Percentiles rank a stretch among this genome's conserved stretches.
phyloP scores from a whole-genome alignment of 2,888 invertebrate genomes.

The Drosophila ustulata region DNA sequence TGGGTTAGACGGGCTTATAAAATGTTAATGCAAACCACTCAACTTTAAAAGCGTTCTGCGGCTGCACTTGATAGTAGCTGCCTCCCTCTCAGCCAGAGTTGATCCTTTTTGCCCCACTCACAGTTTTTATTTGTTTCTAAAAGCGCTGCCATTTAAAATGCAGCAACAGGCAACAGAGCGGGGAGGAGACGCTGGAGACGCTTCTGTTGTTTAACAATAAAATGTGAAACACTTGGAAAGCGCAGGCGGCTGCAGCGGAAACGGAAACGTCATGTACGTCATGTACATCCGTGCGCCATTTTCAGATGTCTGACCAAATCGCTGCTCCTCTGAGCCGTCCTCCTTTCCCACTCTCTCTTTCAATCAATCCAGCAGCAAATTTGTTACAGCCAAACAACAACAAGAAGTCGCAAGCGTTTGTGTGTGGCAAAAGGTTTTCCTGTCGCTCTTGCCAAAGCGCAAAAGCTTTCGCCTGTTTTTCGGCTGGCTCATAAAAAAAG shows the following conservation, averaged over 20 bases:
- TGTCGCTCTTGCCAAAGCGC: slow-evolving; percentile 23
- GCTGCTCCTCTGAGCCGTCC: slow-evolving; percentile 2
- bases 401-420: slow-evolving; percentile 35
- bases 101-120: slow-evolving; percentile 16
- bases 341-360: slow-evolving; percentile 1
- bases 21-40: slow-evolving; percentile 72
- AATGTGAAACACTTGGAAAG: slow-evolving; percentile 61
- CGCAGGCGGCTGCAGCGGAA: slow-evolving; percentile 73
- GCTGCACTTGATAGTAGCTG: slow-evolving; percentile 53
- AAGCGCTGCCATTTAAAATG: slow-evolving; percentile 33
- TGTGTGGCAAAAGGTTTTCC: slow-evolving; percentile 53
- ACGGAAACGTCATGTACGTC: slow-evolving; percentile 82
- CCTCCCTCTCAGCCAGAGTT: not conserved
- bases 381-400: slow-evolving; percentile 51
- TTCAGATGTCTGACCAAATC: slow-evolving; percentile 58
- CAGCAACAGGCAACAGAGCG: slow-evolving; percentile 4
- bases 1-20: slow-evolving; percentile 38
- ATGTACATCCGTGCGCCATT: slow-evolving; percentile 74
- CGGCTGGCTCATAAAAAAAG: slow-evolving; percentile 37
- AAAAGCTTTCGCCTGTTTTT: slow-evolving; percentile 53
- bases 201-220: slow-evolving; percentile 56
- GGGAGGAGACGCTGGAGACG: not conserved
- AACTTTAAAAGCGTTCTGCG: slow-evolving; percentile 69
- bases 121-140: slow-evolving; percentile 52
- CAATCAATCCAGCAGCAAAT: slow-evolving; percentile 81